Evolutionary conservation across 1,140 invertebrate species (phyloP), one percentile per base, ranked within the genome.

Genomic region (Trachelipus rathkii): DNA sequence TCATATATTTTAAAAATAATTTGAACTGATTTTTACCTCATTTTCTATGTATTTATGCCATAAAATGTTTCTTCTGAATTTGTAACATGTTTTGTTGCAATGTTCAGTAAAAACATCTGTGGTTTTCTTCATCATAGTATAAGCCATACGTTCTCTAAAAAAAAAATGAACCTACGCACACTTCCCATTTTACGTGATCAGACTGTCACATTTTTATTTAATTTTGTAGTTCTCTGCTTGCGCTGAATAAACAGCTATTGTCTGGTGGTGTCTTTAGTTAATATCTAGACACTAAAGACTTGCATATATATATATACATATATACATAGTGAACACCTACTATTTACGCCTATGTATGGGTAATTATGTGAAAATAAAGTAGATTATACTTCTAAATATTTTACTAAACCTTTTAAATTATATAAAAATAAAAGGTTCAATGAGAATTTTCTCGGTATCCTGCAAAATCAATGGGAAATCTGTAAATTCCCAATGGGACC

Each of bases 311-410:
- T 33, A 33, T 6, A 33, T 60, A 60, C 8, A 60, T 33, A 33
- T 33, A 33, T 33, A 33, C 33, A 33, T 60, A 60, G 50, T 19
- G 50, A 60, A 60, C 50, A 60, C 50, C 50, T 19, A 60, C 50
- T 60, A 60, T 60, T 60, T 60, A 60, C 50, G 50, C 50, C 50
- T 60, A 60, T 60, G 50, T 60, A 60, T 60, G 50, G 50, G 50
- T 60, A 60, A 60, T 60, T 60, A 60, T 60, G 50, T 60, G 50
- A 60, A 60, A 60, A 60, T 60, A 60, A 60, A 60, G 50, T 60
- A 60, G 50, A 60, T 4, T 19, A 60, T 60, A 60, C 50, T 19
- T 60, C 50, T 60, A 3, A 6, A 33, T 33, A 1, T 33, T 33
- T 33, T 33, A 33, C 6, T 33, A 33, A 6, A 33, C 33, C 33